These are phyloP conservation scores for Coranthus polyacanthus DNA, from an alignment of 2,797 vertebrate species.

Conservation along the genomic window DNA sequence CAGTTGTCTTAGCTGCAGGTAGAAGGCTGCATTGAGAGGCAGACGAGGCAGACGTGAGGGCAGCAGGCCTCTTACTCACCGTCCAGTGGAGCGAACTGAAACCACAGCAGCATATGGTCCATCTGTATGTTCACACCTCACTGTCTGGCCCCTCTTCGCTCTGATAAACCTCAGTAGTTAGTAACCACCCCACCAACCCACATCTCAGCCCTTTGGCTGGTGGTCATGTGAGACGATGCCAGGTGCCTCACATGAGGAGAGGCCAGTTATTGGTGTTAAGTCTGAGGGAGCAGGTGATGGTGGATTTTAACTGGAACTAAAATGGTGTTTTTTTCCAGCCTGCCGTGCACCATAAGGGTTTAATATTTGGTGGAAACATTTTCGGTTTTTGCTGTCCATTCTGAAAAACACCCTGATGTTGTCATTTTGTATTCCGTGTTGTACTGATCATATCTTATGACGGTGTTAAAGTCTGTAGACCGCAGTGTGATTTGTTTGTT, in stretches of 20 bases:
- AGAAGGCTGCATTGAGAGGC: slow-evolving; percentile 20
- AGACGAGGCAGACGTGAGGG: slow-evolving; percentile 78
- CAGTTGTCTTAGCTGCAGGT: slow-evolving; percentile 31
- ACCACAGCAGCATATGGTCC: slow-evolving; percentile 82
- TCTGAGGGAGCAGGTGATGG: slow-evolving; percentile 8
- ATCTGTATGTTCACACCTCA: slow-evolving; percentile 80
- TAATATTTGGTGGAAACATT: too few relatives aligned
- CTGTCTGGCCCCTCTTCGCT: slow-evolving; percentile 80
- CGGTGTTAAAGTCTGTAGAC: background rate
- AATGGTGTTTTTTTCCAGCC: background rate
- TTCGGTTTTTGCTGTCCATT: too few relatives aligned
- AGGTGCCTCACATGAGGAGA: background rate
- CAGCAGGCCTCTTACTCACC: slow-evolving; percentile 78
- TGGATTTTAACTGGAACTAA: background rate
- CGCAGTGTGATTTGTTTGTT: slow-evolving; percentile 33
- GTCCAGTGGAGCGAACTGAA: slow-evolving; percentile 70
- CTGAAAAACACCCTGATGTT: too few relatives aligned
- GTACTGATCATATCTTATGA: too few relatives aligned
- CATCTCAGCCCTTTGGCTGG: slow-evolving; percentile 60
- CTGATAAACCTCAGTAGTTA: slow-evolving; percentile 76
- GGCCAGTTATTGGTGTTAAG: slow-evolving; percentile 19
- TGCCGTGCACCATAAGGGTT: background rate
- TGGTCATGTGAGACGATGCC: slow-evolving; percentile 33
- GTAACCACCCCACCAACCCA: slow-evolving; percentile 34
- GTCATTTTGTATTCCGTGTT: too few relatives aligned